Evolutionary conservation across 1,140 invertebrate genomes (phyloP), one percentile per base, ranked within the genome.

Genomic region (Drosophila leontia): DNA sequence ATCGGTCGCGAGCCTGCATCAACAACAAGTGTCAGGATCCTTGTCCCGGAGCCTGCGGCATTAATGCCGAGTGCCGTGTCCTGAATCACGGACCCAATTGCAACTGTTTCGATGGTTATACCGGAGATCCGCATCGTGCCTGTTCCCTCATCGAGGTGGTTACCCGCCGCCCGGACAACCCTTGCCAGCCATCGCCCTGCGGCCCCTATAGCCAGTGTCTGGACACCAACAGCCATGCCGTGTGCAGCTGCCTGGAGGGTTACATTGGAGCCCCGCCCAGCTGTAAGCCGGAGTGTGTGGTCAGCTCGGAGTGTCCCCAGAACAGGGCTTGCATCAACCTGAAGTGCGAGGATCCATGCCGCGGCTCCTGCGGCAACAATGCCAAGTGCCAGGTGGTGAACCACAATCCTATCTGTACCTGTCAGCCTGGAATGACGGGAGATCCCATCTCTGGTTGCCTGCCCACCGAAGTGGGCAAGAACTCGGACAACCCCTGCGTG

Each of bases 341-440:
- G 85, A 97, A 96, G 91, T 98, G 97, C 82, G 93, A 94, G 11
- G 96, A 98, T 93, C 97, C 97, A 7, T 98, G 97, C 92, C 94
- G 95, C n/a, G 96, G 96, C 32, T 95, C 95, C 1, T 98, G 97
- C 88, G 97, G 97, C n/a, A 82, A 95, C 3, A 96, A 97, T 88
- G 97, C 97, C 7, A 94, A 96, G 60, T 98, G 97, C 79, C 94
- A 96, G 85, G 96, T 97, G 5, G 95, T 97, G 4, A 97, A 96
- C 70, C 97, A 98, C 83, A 97, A 97, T 91, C 96, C 97, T 0
- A 96, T 97, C 55, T 97, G 97, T 87, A 96, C 94, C 65, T 97
- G 96, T 78, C 93, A 95, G 39, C 92, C 93, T 45, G 95, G 96
- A 44, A 96, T 95, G 82, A 96, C 95, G 7, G 97, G 97, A 50